Percentiles rank a stretch among this genome's conserved stretches.
Conservation (phyloP, 2,113 vertebrate genomes). For the Sakesphorus luctuosus region DNA sequence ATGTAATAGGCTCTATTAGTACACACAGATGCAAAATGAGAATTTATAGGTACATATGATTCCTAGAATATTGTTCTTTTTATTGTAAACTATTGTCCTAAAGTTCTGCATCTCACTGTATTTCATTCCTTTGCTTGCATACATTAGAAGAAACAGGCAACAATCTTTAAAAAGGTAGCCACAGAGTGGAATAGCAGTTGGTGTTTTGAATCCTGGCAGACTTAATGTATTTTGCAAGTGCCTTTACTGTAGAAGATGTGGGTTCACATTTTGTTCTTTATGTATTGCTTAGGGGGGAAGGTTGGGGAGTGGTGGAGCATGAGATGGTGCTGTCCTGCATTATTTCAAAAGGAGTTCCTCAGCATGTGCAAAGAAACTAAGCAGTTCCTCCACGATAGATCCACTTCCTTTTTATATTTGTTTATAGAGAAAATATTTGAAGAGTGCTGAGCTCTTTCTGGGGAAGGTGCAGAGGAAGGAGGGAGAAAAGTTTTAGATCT, state of each 20-base stretch:
- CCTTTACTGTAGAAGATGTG: neutral
- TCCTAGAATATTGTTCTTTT: neutral
- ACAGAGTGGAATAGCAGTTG: neutral
- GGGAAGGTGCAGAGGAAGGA: neutral
- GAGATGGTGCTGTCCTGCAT: neutral
- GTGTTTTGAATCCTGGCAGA: constrained; percentile 37
- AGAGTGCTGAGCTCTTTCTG: neutral
- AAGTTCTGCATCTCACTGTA: neutral
- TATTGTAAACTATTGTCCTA: neutral
- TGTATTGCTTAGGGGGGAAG: neutral
- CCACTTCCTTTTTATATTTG: neutral
- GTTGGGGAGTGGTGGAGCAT: fast-evolving
- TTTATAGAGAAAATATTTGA: neutral
- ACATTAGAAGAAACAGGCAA: neutral
- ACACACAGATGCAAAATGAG: neutral
- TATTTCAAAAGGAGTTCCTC: neutral
- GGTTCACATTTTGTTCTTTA: neutral
- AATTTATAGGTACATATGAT: neutral
- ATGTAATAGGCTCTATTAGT: neutral
- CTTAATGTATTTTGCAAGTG: constrained; percentile 1
- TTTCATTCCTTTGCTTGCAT: neutral
- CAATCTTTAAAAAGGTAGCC: neutral
- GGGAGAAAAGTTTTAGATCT: neutral
- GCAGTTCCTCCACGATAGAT: neutral
- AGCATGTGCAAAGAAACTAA: neutral